Evolutionary conservation across 2,888 invertebrate species (phyloP), one percentile per base, ranked within the genome.

Genomic region (Eupelmus urozonus): DNA sequence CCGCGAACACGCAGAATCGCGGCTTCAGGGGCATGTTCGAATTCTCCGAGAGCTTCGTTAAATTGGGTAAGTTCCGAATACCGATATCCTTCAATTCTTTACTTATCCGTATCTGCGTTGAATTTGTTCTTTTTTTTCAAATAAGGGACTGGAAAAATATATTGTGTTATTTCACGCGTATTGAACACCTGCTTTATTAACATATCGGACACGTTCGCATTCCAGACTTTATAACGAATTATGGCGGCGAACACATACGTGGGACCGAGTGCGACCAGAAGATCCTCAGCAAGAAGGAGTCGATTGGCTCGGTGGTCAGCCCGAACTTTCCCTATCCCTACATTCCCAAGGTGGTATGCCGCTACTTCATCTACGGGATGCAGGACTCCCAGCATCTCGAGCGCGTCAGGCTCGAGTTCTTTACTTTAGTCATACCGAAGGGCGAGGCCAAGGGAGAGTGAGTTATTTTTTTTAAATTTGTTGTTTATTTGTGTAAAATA

Each of bases 211-310:
- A n/a, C n/a, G n/a, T n/a, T n/a, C n/a, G n/a, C n/a, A n/a, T n/a
- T 40, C 5, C 92, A 96, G 96, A 95, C 94, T 96, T 96, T 92
- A 96, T 96, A 92, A 95, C 95, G 91, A 95, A 95, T 92, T 95
- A 96, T 91, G 96, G 96, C 90, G 97, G 97, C 84, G 96, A 96
- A 92, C 98, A 98, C 91, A 97, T 98, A 90, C 93, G 96, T 89
- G 98, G 98, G 88, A 97, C 97, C 84, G 99, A 99, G 92, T 99
- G 99, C 92, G 99, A 99, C 92, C 98, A 98, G 91, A 96, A 97
- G 91, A 97, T 98, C 88, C 93, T 97, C 85, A 98, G 97, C 91
- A 95, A 94, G 90, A 96, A 96, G 91, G 96, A 97, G 90, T 97
- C 97, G 78, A 94, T 94, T 87, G 98, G 98, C 85, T 94, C 93